phyloP scores from a whole-genome alignment of 2,113 vertebrate genomes.

The Oxygymnocypris stewartii region DNA sequence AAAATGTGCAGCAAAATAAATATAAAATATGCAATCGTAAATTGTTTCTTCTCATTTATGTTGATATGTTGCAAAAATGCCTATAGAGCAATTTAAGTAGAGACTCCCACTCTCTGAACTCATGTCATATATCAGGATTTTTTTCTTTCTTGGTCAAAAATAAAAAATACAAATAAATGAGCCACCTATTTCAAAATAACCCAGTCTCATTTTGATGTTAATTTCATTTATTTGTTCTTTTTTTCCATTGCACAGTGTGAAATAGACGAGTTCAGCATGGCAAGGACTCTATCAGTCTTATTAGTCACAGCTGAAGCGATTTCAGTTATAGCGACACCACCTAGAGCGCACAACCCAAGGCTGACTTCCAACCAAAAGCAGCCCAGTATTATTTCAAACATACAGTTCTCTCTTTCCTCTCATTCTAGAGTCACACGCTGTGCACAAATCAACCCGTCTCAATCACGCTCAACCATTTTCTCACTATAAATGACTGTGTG shows the following conservation, averaged over 20 bases:
- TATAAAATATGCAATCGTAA: too few species aligned
- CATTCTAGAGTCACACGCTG: not conserved
- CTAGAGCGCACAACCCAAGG: constrained; percentile 18
- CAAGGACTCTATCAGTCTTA: constrained; percentile 25
- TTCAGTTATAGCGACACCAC: constrained; percentile 28
- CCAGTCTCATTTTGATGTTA: not conserved
- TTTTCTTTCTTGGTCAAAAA: too few species aligned
- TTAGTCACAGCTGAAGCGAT: constrained; percentile 33
- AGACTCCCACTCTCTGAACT: not conserved
- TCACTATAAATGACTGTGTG: not conserved
- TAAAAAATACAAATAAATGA: not conserved
- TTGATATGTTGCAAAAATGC: not conserved
- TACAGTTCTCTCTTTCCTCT: constrained; percentile 14
- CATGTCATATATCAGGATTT: not conserved
- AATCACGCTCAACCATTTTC: not conserved
- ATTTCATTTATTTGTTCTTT: constrained; percentile 2
- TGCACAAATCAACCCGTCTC: constrained; percentile 7
- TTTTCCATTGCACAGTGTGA: constrained; percentile 23
- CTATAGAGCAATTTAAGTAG: not conserved
- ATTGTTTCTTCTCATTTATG: not conserved
- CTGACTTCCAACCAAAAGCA: constrained; percentile 11
- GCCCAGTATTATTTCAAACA: not conserved
- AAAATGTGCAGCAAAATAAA: not conserved
- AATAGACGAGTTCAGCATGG: constrained; percentile 7
- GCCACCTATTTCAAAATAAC: not conserved